Base-by-base conservation (phyloP, 2,797 vertebrate species). In the Oophaga sylvatica region DNA sequence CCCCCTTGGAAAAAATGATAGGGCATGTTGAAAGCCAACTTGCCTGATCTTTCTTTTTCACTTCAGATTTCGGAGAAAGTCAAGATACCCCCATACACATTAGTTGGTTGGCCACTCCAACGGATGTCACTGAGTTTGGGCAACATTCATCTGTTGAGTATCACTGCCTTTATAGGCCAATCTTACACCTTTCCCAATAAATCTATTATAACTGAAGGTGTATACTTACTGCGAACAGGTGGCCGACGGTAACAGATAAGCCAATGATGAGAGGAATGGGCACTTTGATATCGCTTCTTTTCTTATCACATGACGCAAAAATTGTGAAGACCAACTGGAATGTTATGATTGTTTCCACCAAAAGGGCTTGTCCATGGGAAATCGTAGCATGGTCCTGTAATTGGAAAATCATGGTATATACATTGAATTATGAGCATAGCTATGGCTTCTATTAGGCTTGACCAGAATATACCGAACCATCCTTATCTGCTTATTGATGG, bases 251-350 rank as follows among this genome's bases (percentile, higher is more conserved):
- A 19, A 90, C 89, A 1, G 89, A 88, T 0, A 90, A 6, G 15
- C 89, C 89, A 53, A 90, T 90, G 59, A 90, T 90, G 60, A 90
- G 89, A 70, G 89, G 86, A 68, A 87, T 79, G 29, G 89, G 89
- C 20, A 88, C 87, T 65, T 85, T 88, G 41, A 88, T 79, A 10
- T 90, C 89, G 1, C 5, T 83, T 57, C 89, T 81, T 68, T 90
- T 90, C 76, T 82, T 83, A 67, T 90, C 89, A 81, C 89, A 90
- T 2, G 89, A 90, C 65, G 89, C 89, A 80, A 90, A 90, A 73
- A 90, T 85, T 53, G 87, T 88, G 73, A 90, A 90, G 63, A 90
- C 89, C 73, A 90, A 41, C 53, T 88, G 89, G 45, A 90, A 88
- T 9, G 89, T 88, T 59, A 88, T 90, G 45, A 88, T 48, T 1